A percentile compares a stretch with the other conserved stretches of the same genome.
These are phyloP conservation scores for Phymatocera aterrima DNA, from an alignment of 2,888 invertebrate species.

Conservation along the genomic window DNA sequence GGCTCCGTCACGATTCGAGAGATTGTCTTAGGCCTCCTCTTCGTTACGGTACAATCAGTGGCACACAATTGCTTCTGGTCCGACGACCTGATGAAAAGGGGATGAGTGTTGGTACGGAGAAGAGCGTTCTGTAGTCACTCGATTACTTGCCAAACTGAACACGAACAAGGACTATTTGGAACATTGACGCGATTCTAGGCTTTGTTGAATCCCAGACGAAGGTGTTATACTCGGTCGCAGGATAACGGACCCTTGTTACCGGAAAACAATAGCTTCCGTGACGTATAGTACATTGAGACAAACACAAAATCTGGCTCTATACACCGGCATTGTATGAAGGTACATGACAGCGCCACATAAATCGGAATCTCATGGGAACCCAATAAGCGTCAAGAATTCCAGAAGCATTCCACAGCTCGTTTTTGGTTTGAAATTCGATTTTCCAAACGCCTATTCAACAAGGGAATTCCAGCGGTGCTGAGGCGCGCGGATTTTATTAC, in stretches of 20 bases:
- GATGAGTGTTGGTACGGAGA: not conserved
- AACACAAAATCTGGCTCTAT: not conserved
- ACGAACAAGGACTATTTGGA: slow-evolving; percentile 27
- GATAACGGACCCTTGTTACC: slow-evolving; percentile 40
- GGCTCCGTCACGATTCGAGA: slow-evolving; percentile 14
- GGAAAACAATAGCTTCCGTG: slow-evolving; percentile 5
- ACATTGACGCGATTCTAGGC: not conserved
- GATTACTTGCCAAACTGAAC: slow-evolving; percentile 40
- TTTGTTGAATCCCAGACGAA: slow-evolving; percentile 10
- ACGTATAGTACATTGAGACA: not conserved
- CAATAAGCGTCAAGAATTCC: not conserved
- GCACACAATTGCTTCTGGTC: slow-evolving; percentile 21
- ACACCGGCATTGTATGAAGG: not conserved
- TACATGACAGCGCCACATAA: too few species aligned
- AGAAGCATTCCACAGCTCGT: not conserved
- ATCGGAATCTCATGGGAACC: not conserved
- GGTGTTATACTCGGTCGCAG: slow-evolving; percentile 1
- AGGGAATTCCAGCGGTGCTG: not conserved
- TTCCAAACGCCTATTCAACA: not conserved
- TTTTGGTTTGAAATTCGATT: slow-evolving; percentile 33
- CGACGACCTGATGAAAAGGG: slow-evolving; percentile 29
- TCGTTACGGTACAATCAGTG: slow-evolving; percentile 24
- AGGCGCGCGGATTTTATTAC: slow-evolving; percentile 19
- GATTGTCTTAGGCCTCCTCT: slow-evolving; percentile 33
- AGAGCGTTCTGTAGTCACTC: not conserved